These are phyloP conservation scores for Onchidella celtica DNA, from an alignment of 2,888 invertebrate genomes.

Conservation along the genomic window DNA sequence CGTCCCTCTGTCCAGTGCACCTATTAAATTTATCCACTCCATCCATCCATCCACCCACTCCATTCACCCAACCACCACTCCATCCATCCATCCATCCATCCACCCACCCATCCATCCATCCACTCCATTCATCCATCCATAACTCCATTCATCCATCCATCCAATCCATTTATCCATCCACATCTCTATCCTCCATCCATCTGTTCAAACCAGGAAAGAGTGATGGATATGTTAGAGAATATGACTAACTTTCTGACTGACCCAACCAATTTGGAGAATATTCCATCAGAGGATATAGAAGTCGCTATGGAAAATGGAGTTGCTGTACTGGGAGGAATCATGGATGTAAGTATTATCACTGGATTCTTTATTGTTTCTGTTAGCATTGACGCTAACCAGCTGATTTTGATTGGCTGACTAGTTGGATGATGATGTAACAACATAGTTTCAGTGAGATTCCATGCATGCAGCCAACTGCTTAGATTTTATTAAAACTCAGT, in stretches of 20 bases:
- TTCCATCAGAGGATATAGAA: slow-evolving; percentile 40
- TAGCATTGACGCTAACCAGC: too few relatives aligned
- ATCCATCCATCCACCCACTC: not conserved
- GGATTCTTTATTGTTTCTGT: too few relatives aligned
- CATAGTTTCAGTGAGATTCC: too few relatives aligned
- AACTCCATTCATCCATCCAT: too few relatives aligned
- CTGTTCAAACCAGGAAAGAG: slow-evolving; percentile 5
- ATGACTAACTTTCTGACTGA: slow-evolving; percentile 15
- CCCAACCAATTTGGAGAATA: not conserved
- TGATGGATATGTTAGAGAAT: slow-evolving; percentile 13
- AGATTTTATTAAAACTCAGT: too few relatives aligned
- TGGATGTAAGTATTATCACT: slow-evolving; percentile 37
- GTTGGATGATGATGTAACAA: too few relatives aligned
- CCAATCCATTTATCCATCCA: too few relatives aligned
- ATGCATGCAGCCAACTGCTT: too few relatives aligned
- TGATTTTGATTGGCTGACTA: too few relatives aligned
- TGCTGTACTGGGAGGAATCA: slow-evolving; percentile 7
- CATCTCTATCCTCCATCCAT: not conserved
- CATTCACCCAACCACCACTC: not conserved
- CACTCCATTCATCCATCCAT: too few relatives aligned
- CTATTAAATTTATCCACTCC: too few relatives aligned
- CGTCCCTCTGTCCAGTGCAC: not conserved
- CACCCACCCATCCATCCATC: not conserved
- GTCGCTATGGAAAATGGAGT: not conserved
- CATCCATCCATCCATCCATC: too few relatives aligned